Percentiles rank a stretch among this genome's conserved stretches.
Evolutionary conservation across 64 coral and sea anemone genomes (phyloP).

Genomic region (Cladopsammia gracilis): DNA sequence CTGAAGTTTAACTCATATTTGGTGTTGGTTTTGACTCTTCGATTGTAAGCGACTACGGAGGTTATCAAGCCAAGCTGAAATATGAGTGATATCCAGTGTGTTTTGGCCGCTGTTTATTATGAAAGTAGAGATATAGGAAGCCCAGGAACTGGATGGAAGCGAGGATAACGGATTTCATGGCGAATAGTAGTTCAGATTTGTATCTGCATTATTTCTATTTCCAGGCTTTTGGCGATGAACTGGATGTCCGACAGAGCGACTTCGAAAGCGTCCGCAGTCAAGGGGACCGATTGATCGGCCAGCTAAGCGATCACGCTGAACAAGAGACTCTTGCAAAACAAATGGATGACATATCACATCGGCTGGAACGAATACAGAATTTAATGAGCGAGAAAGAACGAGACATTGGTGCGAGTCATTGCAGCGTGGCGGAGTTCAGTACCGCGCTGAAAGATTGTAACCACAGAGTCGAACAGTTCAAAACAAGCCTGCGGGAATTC

Average conservation of each 20-base stretch:
- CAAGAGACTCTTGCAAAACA: constrained; percentile 47
- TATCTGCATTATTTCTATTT: constrained; percentile 74
- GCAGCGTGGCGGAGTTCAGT: constrained; percentile 74
- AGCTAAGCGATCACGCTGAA: constrained; percentile 62
- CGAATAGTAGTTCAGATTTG: constrained; percentile 23
- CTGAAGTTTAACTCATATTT: background rate
- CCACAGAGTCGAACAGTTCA: constrained; percentile 72
- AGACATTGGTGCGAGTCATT: constrained; percentile 58
- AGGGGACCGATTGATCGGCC: constrained; percentile 70
- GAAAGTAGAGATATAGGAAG: background rate
- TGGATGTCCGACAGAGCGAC: constrained; percentile 71
- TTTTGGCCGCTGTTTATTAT: background rate
- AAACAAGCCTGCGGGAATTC: constrained; percentile 32
- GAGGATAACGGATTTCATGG: background rate
- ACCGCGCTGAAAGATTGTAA: constrained; percentile 71
- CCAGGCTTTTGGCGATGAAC: constrained; percentile 87
- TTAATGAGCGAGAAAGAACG: constrained; percentile 71
- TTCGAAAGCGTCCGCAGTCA: constrained; percentile 85
- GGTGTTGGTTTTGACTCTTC: background rate
- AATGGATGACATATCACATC: constrained; percentile 76
- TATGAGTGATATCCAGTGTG: background rate
- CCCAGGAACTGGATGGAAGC: background rate
- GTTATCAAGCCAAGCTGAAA: background rate
- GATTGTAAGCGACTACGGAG: background rate
- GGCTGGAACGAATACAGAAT: constrained; percentile 76